Evolutionary conservation across 2,888 invertebrate species (phyloP).

Genomic region (Drosophila diplacantha): DNA sequence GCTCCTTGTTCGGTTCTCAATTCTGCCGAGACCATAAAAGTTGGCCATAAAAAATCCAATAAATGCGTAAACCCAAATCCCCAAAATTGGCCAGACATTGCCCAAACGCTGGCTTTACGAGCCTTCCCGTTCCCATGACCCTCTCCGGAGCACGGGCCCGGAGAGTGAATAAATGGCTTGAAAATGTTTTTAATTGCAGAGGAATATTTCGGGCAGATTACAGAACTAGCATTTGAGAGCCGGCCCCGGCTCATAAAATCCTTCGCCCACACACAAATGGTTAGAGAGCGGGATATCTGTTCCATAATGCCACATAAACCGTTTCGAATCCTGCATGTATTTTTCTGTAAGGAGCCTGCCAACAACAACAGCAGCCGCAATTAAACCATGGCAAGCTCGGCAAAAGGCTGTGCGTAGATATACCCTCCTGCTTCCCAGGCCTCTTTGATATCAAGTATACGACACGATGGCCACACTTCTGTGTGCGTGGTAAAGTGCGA

Average conservation of each 20-base stretch:
- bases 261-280: slow-evolving; percentile 14
- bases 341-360: slow-evolving; percentile 49
- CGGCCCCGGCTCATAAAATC: slow-evolving; percentile 20
- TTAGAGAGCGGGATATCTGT: slow-evolving; percentile 14
- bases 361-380: slow-evolving; percentile 50
- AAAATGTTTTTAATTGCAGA: slow-evolving; percentile 60
- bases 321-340: slow-evolving; percentile 34
- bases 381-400: slow-evolving; percentile 56
- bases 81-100: slow-evolving; percentile 42
- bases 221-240: slow-evolving; percentile 37
- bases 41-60: slow-evolving; percentile 52
- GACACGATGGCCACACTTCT: slow-evolving; percentile 50
- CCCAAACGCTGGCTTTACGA: slow-evolving; percentile 30
- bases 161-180: slow-evolving; percentile 42
- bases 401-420: slow-evolving; percentile 45
- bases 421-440: slow-evolving; percentile 6
- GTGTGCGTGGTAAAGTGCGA: slow-evolving; percentile 53
- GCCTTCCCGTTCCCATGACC: background rate
- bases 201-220: slow-evolving; percentile 50
- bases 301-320: slow-evolving; percentile 35
- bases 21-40: slow-evolving; percentile 19
- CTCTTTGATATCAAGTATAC: slow-evolving; percentile 52
- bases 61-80: slow-evolving; percentile 35
- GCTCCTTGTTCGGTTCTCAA: background rate
- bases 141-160: slow-evolving; percentile 5